Conservation (phyloP, 2,888 invertebrate species). For the Leucoptera coffeella region DNA sequence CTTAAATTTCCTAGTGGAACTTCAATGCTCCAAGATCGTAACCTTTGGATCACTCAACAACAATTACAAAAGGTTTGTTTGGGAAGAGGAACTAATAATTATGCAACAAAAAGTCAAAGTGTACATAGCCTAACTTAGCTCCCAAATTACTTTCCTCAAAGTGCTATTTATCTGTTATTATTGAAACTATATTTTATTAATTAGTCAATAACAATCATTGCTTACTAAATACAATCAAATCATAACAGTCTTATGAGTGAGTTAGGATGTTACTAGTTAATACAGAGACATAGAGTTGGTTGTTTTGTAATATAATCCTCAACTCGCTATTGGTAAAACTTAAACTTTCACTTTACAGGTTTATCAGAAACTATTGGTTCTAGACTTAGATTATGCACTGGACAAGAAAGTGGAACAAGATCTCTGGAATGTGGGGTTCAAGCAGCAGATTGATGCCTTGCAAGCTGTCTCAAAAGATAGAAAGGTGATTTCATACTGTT, state of each 20-base stretch:
- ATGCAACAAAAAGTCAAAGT: too few relatives aligned
- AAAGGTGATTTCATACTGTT: slow-evolving; percentile 44
- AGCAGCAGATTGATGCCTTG: slow-evolving; percentile 75
- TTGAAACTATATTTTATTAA: slow-evolving; percentile 1
- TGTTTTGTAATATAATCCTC: too few relatives aligned
- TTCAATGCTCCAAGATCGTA: slow-evolving; percentile 37
- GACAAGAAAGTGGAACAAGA: slow-evolving; percentile 88
- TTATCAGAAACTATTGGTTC: slow-evolving; percentile 67
- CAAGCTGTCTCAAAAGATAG: slow-evolving; percentile 74
- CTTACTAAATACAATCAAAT: slow-evolving; percentile 1
- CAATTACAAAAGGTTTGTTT: slow-evolving; percentile 35
- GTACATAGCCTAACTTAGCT: too few relatives aligned
- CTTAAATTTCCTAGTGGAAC: slow-evolving; percentile 56
- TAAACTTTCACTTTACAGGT: slow-evolving; percentile 54
- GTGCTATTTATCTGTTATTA: background rate
- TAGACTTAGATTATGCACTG: slow-evolving; percentile 79
- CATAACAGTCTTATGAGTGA: too few relatives aligned
- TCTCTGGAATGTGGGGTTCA: slow-evolving; percentile 83
- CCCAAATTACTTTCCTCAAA: too few relatives aligned
- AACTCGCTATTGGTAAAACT: too few relatives aligned
- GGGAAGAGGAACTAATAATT: too few relatives aligned
- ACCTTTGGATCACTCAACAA: slow-evolving; percentile 36
- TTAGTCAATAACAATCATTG: background rate
- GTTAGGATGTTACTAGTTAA: too few relatives aligned
- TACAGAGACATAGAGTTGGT: too few relatives aligned